These are phyloP conservation scores for Philereme vetulata DNA, from an alignment of 2,888 invertebrate genomes.

Conservation along the genomic window DNA sequence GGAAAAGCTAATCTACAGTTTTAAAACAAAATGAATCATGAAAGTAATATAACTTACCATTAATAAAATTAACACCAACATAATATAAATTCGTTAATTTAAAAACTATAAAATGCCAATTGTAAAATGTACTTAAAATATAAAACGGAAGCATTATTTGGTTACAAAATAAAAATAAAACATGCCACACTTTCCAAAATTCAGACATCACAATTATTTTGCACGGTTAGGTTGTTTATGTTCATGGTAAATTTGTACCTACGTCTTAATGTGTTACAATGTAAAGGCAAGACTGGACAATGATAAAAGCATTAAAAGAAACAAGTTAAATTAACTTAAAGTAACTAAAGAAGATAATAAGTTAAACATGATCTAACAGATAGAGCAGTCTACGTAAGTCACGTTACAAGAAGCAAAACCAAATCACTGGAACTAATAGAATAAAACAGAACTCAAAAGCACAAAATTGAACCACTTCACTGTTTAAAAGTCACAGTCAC, in stretches of 20 bases:
- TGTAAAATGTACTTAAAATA: conserved; percentile 36
- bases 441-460: conserved; percentile 45
- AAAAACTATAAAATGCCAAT: conserved; percentile 44
- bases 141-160: conserved; percentile 36
- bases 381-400: conserved; percentile 51
- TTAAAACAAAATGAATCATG: conserved; percentile 42
- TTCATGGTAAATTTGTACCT: conserved; percentile 39
- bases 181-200: conserved; percentile 41
- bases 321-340: conserved; percentile 35
- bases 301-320: conserved; percentile 43
- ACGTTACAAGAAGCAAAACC: conserved; percentile 49
- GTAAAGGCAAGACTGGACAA: conserved; percentile 52
- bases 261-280: conserved; percentile 44
- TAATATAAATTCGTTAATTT: conserved; percentile 60
- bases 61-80: conserved; percentile 74
- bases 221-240: conserved; percentile 31
- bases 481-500: conserved; percentile 54
- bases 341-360: conserved; percentile 45
- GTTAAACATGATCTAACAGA: conserved; percentile 43
- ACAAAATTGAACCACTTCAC: conserved; percentile 54
- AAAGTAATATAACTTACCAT: conserved; percentile 70
- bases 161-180: conserved; percentile 38
- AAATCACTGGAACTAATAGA: conserved; percentile 46
- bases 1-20: conserved; percentile 30
- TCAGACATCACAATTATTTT: conserved; percentile 38